phyloP scores from a whole-genome alignment of 2,797 vertebrate species.

The Austrolebias charrua region DNA sequence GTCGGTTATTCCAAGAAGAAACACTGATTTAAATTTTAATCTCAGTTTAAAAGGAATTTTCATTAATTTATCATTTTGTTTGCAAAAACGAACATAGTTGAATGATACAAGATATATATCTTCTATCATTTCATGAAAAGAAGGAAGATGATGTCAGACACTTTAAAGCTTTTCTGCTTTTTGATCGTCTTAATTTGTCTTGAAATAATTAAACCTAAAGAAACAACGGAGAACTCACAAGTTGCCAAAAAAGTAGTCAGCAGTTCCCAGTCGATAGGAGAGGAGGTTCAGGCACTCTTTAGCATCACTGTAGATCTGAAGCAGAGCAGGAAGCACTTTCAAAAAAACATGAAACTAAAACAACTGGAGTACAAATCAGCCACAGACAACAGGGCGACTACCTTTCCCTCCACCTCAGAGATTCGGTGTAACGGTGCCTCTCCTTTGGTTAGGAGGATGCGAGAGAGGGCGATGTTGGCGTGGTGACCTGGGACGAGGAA shows the following conservation, averaged over 20 bases:
- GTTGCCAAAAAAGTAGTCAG: conserved; percentile 93
- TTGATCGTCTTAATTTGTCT: too few relatives aligned
- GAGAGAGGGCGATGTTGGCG: conserved; percentile 85
- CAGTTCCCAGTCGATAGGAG: conserved; percentile 90
- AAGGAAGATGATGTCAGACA: too few relatives aligned
- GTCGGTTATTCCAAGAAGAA: too few relatives aligned
- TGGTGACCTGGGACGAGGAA: conserved; percentile 87
- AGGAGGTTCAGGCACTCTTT: conserved; percentile 98
- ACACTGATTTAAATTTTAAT: too few relatives aligned
- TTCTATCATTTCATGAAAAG: too few relatives aligned
- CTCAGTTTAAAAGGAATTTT: too few relatives aligned
- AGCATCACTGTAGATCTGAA: conserved; percentile 96
- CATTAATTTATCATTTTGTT: too few relatives aligned
- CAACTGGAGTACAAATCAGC: not conserved
- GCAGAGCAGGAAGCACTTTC: conserved; percentile 6
- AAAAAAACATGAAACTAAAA: not conserved
- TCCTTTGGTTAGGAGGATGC: conserved; percentile 91
- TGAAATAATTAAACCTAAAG: too few relatives aligned
- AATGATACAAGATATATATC: too few relatives aligned
- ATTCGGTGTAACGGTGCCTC: conserved; percentile 87
- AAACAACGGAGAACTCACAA: conserved; percentile 80
- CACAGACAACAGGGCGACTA: conserved; percentile 48
- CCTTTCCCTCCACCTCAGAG: conserved; percentile 92
- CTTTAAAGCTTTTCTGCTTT: not conserved
- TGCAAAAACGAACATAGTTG: too few relatives aligned